Base-by-base conservation (phyloP, 2,888 invertebrate species). In the Agelastica alni region DNA sequence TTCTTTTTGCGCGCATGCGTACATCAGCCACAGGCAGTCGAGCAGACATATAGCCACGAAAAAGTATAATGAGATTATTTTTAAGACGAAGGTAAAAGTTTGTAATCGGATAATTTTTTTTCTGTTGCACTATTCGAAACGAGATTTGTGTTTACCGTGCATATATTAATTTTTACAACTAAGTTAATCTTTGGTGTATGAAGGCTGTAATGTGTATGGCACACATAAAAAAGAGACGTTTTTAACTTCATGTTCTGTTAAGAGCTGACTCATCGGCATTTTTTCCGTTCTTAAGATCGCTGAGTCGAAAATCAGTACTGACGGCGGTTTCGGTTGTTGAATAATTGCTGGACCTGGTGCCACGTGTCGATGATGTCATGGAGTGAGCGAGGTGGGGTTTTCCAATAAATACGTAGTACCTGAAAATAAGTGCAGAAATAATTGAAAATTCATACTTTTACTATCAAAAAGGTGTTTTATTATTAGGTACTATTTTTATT, bases 371-470 rank as follows among this genome's bases (percentile, higher is more conserved):
- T 12, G 61, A 63, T 22, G 66, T 66, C 56, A 70, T 59, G 18
- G 69, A 63, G 41, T 68, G 69, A 26, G 72, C 74, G 57, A 71
- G 60, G 51, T 71, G 69, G 22, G 72, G 70, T 63, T 67, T 71
- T 46, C 74, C 74, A 36, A 64, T 66, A 53, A 70, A 69, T 30
- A 64, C 60, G 54, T 72, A 71, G 58, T 72, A 74, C 49, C 74
- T 74, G 70, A 12, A 70, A 68, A 59, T n/a, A n/a, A n/a, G n/a
- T n/a, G n/a, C n/a, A n/a, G n/a, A n/a, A n/a, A n/a, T n/a, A n/a
- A n/a, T n/a, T n/a, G n/a, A n/a, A n/a, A n/a, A n/a, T n/a, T n/a
- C n/a, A n/a, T n/a, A n/a, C n/a, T n/a, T n/a, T n/a, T n/a, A n/a
- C n/a, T n/a, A n/a, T n/a, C n/a, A n/a, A n/a, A n/a, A n/a, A n/a